Conservation (phyloP, 2,888 invertebrate genomes). For the Coleophora flavipennella region DNA sequence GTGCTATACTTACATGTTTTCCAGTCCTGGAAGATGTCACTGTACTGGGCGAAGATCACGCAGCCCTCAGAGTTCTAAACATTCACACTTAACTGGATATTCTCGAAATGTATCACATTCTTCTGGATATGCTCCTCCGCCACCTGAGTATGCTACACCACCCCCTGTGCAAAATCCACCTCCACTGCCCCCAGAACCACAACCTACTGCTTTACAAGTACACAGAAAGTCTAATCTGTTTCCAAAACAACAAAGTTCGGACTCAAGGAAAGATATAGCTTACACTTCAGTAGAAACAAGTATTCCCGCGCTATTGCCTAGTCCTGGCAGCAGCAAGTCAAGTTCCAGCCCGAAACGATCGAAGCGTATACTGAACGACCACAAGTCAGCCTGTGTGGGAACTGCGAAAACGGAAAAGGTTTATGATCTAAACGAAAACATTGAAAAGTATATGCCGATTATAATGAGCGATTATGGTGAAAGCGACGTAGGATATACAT, state of each 20-base stretch:
- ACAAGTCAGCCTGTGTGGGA: constrained; percentile 30
- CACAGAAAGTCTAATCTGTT: not conserved
- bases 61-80: too few relatives aligned
- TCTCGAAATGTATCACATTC: too few relatives aligned
- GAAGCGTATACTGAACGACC: constrained; percentile 13
- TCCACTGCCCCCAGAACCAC: not conserved
- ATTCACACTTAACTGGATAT: too few relatives aligned
- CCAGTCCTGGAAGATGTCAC: constrained; percentile 28
- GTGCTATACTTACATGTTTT: constrained; percentile 39
- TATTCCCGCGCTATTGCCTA: constrained; percentile 29
- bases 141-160: too few relatives aligned
- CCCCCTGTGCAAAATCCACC: too few relatives aligned
- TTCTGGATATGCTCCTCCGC: too few relatives aligned
- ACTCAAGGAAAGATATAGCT: constrained; percentile 18
- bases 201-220: not conserved
- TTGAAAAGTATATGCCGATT: constrained; percentile 47
- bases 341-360: constrained; percentile 14
- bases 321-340: too few relatives aligned
- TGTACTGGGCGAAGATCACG: constrained; percentile 20
- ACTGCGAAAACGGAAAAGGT: constrained; percentile 41
- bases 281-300: constrained; percentile 35
- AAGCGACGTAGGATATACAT: constrained; percentile 13
- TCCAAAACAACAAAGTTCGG: not conserved
- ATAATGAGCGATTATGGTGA: constrained; percentile 39
- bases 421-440: constrained; percentile 53